Conservation (phyloP, 2,113 vertebrate genomes). For the Bufo bufo region DNA sequence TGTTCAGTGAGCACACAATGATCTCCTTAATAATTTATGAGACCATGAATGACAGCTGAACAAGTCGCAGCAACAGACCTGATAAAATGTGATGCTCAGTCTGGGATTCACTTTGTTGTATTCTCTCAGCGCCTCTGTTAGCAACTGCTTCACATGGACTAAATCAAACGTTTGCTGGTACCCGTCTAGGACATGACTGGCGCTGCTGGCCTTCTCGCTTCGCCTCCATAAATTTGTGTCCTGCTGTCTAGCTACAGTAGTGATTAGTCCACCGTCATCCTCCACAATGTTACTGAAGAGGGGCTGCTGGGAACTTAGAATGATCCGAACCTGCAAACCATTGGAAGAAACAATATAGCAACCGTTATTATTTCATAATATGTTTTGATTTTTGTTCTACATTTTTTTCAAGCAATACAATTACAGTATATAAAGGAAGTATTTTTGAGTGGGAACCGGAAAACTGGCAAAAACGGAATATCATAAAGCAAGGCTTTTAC, state of each 20-base stretch:
- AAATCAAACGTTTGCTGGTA: constrained; percentile 58
- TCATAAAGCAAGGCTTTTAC: no score
- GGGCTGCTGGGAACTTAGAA: constrained; percentile 32
- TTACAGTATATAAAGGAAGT: background rate
- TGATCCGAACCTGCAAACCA: constrained; percentile 21
- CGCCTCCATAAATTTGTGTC: constrained; percentile 44
- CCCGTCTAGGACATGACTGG: constrained; percentile 35
- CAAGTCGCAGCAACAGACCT: constrained; percentile 55
- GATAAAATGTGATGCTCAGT: constrained; percentile 62
- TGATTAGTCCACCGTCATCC: constrained; percentile 53
- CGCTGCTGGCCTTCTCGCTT: constrained; percentile 32
- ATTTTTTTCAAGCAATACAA: background rate
- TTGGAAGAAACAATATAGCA: background rate
- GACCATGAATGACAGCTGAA: constrained; percentile 50
- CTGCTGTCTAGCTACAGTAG: constrained; percentile 47
- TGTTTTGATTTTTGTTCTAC: background rate
- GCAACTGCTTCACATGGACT: constrained; percentile 40
- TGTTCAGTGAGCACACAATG: constrained; percentile 23
- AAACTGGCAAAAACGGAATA: no score
- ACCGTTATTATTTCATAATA: background rate
- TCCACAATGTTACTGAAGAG: constrained; percentile 55
- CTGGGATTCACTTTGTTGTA: constrained; percentile 67
- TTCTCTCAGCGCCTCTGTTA: constrained; percentile 55
- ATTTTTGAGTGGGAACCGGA: background rate
- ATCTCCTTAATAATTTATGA: constrained; percentile 48